Evolutionary conservation across 1,140 invertebrate species (phyloP), one percentile per base, ranked within the genome.

Genomic region (Matsumurasca onukii): DNA sequence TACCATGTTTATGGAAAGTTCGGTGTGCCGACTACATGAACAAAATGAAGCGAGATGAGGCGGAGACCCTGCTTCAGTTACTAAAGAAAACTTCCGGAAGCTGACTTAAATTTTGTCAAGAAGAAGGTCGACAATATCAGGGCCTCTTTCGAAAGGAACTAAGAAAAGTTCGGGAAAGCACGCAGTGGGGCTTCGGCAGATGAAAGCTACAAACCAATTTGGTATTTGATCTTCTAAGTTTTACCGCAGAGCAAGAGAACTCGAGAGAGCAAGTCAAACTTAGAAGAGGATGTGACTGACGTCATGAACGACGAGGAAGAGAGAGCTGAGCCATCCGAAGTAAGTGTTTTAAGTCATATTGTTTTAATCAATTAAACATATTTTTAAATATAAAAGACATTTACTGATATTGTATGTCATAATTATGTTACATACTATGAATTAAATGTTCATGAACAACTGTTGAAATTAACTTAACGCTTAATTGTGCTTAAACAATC

Each of bases 91-190:
- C 25, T 63, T 20, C 25, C 17, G 39, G 57, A 59, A 39, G 13
- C 70, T 69, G 48, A 73, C 67, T 25, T 57, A 67, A 30, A 68
- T 59, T 55, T 31, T 68, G 13, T 67, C 70, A 65, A 45, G 70
- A 45, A 31, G 66, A 27, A 22, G 70, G 52, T 55, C 31, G 48
- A 64, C n/a, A 24, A n/a, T n/a, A n/a, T n/a, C n/a, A n/a, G n/a
- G n/a, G n/a, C n/a, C n/a, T n/a, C n/a, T n/a, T n/a, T n/a, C n/a
- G n/a, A n/a, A n/a, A n/a, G n/a, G n/a, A n/a, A n/a, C n/a, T n/a
- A n/a, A n/a, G n/a, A n/a, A n/a, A 70, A 62, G 22, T 73, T 67
- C 62, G 69, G 25, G 70, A 39, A 15, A 57, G 69, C 51, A n/a
- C 69, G n/a, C 34, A 71, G 25, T 13, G 62, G 62, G 39, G 24